phyloP scores from a whole-genome alignment of 2,113 vertebrate species.

The Peromyscus polionotus region DNA sequence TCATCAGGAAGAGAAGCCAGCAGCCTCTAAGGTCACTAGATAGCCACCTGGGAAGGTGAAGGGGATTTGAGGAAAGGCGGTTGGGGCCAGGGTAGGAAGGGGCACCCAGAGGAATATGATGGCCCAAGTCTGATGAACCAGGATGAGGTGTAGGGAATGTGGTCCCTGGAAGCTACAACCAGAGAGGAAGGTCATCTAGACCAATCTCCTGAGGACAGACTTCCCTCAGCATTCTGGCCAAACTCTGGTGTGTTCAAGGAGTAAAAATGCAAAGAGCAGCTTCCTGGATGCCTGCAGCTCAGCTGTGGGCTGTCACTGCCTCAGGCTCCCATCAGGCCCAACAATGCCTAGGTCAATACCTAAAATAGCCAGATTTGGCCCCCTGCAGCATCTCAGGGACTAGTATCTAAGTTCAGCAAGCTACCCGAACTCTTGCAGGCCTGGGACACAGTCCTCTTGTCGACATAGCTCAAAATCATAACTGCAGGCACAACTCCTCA shows the following conservation, averaged over 20 bases:
- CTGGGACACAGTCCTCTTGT: accelerated
- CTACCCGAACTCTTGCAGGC: not conserved
- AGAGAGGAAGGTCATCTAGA: not conserved
- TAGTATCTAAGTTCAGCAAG: no score
- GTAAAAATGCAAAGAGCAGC: not conserved
- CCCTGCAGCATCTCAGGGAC: not conserved
- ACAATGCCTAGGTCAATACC: not conserved
- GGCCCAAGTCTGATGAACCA: not conserved
- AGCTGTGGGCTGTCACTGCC: not conserved
- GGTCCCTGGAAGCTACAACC: not conserved
- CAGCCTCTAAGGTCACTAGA: not conserved
- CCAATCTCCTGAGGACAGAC: not conserved
- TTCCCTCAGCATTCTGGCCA: not conserved
- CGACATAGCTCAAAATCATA: not conserved
- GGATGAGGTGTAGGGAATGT: not conserved
- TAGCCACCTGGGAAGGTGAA: not conserved
- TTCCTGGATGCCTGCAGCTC: not conserved
- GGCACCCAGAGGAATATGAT: not conserved
- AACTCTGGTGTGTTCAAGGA: not conserved
- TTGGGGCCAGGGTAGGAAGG: accelerated
- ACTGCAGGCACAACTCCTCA: not conserved
- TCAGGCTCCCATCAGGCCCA: not conserved
- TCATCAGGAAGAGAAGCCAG: not conserved
- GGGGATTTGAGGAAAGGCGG: not conserved
- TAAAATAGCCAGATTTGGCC: not conserved